These are phyloP conservation scores for Liparis tanakae DNA, from an alignment of 2,797 vertebrate species.

Conservation along the genomic window DNA sequence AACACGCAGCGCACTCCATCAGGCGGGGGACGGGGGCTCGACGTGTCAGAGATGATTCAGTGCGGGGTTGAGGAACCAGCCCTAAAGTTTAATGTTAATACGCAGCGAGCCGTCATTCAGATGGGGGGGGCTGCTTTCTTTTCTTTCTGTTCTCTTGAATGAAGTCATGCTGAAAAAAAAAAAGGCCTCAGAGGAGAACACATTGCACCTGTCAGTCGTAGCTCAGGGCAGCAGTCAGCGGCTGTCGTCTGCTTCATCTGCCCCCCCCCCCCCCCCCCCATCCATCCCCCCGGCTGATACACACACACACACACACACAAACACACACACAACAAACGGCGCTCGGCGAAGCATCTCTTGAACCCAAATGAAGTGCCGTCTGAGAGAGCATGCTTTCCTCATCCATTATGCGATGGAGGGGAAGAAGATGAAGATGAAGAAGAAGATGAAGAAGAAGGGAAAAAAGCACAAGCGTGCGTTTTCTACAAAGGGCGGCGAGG, in stretches of 20 bases:
- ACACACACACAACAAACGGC: slow-evolving; percentile 39
- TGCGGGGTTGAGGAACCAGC: slow-evolving; percentile 1
- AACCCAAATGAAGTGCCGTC: slow-evolving; percentile 49
- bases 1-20: slow-evolving; percentile 2
- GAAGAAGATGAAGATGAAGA: too few species aligned
- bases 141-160: slow-evolving; percentile 31
- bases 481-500: slow-evolving; percentile 30
- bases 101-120: background rate
- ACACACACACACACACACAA: slow-evolving; percentile 37
- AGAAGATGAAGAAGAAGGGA: background rate
- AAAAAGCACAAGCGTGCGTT: slow-evolving; percentile 13
- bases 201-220: slow-evolving; percentile 72
- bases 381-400: slow-evolving; percentile 55
- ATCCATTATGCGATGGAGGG: slow-evolving; percentile 29
- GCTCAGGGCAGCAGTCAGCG: slow-evolving; percentile 65
- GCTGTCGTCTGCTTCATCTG: slow-evolving; percentile 53
- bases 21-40: background rate
- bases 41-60: slow-evolving; percentile 11
- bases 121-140: background rate
- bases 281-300: slow-evolving; percentile 47
- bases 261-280: slow-evolving; percentile 5
- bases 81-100: slow-evolving; percentile 22
- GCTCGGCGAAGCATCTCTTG: slow-evolving; percentile 50
- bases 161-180: slow-evolving; percentile 67
- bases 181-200: slow-evolving; percentile 56